These are phyloP conservation scores for Malacoctenus gilli DNA, from an alignment of 2,797 vertebrate genomes.

Conservation along the genomic window DNA sequence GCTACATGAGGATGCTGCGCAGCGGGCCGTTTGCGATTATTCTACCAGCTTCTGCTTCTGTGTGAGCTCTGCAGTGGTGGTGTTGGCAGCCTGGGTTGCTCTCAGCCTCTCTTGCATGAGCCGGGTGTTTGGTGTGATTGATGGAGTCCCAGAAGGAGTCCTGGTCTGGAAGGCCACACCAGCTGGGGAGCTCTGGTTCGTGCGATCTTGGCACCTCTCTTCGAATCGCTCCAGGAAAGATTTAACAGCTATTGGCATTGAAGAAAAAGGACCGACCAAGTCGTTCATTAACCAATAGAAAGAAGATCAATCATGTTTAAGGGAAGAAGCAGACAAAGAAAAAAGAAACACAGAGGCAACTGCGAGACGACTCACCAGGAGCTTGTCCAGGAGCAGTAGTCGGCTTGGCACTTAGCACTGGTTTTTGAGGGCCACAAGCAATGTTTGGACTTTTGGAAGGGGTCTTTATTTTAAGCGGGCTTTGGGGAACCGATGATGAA, in stretches of 20 bases:
- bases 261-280: no score
- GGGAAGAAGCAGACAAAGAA: no score
- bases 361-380: no score
- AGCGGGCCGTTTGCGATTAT: background rate
- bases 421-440: slow-evolving; percentile 67
- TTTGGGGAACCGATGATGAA: slow-evolving; percentile 54
- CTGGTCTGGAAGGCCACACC: slow-evolving; percentile 53
- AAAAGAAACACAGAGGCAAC: no score
- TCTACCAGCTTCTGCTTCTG: slow-evolving; percentile 90
- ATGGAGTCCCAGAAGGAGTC: slow-evolving; percentile 73
- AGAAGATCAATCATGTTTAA: no score
- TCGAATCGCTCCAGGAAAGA: slow-evolving; percentile 94
- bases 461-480: slow-evolving; percentile 74
- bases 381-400: no score
- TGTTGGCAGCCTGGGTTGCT: slow-evolving; percentile 77
- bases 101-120: slow-evolving; percentile 88
- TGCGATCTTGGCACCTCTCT: slow-evolving; percentile 87
- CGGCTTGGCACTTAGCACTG: slow-evolving; percentile 65
- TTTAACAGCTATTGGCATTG: slow-evolving; percentile 85
- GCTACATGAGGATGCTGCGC: no score
- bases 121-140: slow-evolving; percentile 86
- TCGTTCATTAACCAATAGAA: no score
- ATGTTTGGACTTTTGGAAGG: slow-evolving; percentile 30
- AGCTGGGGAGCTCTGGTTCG: slow-evolving; percentile 71
- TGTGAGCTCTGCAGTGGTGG: slow-evolving; percentile 84